Percentiles rank a stretch among this genome's conserved stretches.
Conservation (phyloP, 2,888 invertebrate species). For the Pyrocoelia pectoralis region DNA sequence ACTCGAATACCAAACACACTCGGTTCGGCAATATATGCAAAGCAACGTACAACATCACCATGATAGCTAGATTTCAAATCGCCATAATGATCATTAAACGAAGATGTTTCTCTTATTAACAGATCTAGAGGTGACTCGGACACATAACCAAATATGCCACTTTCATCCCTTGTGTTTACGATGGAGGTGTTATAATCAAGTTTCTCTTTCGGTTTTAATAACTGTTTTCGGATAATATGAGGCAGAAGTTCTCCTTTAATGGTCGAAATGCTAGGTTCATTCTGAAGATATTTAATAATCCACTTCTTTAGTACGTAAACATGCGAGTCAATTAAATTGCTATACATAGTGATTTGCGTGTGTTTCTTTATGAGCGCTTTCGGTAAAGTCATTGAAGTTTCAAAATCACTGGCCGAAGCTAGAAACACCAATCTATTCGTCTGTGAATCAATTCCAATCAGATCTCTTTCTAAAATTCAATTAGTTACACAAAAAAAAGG, state of each 20-base stretch:
- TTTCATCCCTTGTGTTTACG: slow-evolving; percentile 60
- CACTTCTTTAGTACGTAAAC: slow-evolving; percentile 89
- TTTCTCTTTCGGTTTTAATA: slow-evolving; percentile 64
- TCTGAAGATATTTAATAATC: slow-evolving; percentile 79
- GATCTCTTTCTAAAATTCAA: slow-evolving; percentile 73
- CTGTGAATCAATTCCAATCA: slow-evolving; percentile 84
- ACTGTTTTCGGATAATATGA: slow-evolving; percentile 85
- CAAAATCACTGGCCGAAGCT: slow-evolving; percentile 92
- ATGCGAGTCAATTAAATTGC: slow-evolving; percentile 86
- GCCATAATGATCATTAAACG: slow-evolving; percentile 77
- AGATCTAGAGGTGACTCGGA: slow-evolving; percentile 69
- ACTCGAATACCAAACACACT: slow-evolving; percentile 79
- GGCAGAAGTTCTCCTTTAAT: slow-evolving; percentile 85
- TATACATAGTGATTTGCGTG: slow-evolving; percentile 77
- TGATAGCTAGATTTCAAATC: slow-evolving; percentile 75
- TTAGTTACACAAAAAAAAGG: neutral
- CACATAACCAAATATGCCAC: slow-evolving; percentile 74
- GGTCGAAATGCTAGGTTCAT: slow-evolving; percentile 67
- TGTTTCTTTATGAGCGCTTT: slow-evolving; percentile 79
- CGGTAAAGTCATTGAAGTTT: slow-evolving; percentile 78
- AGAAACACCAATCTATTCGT: slow-evolving; percentile 84
- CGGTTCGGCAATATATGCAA: slow-evolving; percentile 74
- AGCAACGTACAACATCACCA: slow-evolving; percentile 81
- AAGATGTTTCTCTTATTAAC: slow-evolving; percentile 72
- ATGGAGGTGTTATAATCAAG: slow-evolving; percentile 69